Evolutionary conservation across 2,797 vertebrate species (phyloP), one percentile per base, ranked within the genome.

Genomic region (Sus cebifrons): DNA sequence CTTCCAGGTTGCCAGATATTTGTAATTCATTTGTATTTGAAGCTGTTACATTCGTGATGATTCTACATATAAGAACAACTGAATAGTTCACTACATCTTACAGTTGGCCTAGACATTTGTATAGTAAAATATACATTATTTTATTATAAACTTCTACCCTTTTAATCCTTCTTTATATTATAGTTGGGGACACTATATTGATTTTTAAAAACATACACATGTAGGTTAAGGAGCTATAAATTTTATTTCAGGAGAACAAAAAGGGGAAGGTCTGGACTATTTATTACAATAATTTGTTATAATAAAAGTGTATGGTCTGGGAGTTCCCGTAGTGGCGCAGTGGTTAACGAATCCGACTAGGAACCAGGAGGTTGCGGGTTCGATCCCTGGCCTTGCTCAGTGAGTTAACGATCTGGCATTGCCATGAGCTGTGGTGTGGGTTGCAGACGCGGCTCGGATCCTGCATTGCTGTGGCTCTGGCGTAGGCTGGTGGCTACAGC

Each of bases 121-220:
- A 60, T 25, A 58, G 78, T 82, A 82, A 85, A 94, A 82, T 94
- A 58, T 54, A 58, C 54, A 44, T 58, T 78, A 88, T 82, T 77
- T 81, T 86, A 86, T 27, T 75, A 60, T 75, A 71, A 96, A 90
- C 9, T 21, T 73, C 6, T 67, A 67, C 13, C 14, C n/a, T 65
- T 86, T 79, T 82, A 85, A 65, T 95, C 18, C 67, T 95, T 84
- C 65, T 84, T 86, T 78, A 68, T 75, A 75, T 70, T 96, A 83
- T 11, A 87, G 29, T 67, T 82, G 40, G 17, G 17, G 78, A 15
- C 16, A 82, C 49, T 78, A 96, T 58, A 70, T 36, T 94, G 49
- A 44, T 20, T 83, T 96, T 87, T 49, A 74, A 94, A 79, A 49
- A 6, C 36, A 90, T 58, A 89, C 44, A 25, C 2, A 83, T 9